Conservation (phyloP, 2,113 vertebrate species). For the Epinephelus fuscoguttatus region DNA sequence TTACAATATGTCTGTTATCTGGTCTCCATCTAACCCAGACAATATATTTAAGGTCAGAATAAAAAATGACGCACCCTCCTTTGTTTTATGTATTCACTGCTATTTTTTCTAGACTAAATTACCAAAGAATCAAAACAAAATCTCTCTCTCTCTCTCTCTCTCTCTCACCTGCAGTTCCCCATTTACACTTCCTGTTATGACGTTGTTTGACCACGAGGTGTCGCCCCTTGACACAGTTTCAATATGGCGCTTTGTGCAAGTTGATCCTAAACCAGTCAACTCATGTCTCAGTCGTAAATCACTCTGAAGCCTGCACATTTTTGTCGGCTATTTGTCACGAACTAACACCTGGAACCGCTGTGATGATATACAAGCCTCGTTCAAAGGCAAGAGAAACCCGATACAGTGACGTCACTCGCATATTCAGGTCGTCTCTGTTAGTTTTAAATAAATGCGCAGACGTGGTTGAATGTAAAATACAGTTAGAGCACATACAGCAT, state of each 20-base stretch:
- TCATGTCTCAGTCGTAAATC: background rate
- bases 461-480: background rate
- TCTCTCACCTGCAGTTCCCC: too few species aligned
- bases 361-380: background rate
- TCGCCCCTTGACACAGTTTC: slow-evolving; percentile 31
- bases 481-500: fast-evolving
- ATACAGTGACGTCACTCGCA: background rate
- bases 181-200: slow-evolving; percentile 1
- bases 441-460: background rate
- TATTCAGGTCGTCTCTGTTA: slow-evolving; percentile 2
- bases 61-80: background rate
- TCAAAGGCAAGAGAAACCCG: background rate
- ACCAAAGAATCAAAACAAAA: background rate
- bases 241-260: background rate
- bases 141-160: too few species aligned
- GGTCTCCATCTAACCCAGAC: background rate
- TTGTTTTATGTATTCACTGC: background rate
- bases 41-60: background rate
- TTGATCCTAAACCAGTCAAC: background rate
- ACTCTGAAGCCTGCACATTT: too few species aligned
- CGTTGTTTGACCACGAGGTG: slow-evolving; percentile 59
- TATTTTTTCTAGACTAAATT: too few species aligned
- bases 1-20: background rate
- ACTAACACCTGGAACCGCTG: background rate
- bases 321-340: background rate